These are phyloP conservation scores for Scolopax bukidnonensis DNA, from an alignment of 2,797 vertebrate species.

Conservation along the genomic window DNA sequence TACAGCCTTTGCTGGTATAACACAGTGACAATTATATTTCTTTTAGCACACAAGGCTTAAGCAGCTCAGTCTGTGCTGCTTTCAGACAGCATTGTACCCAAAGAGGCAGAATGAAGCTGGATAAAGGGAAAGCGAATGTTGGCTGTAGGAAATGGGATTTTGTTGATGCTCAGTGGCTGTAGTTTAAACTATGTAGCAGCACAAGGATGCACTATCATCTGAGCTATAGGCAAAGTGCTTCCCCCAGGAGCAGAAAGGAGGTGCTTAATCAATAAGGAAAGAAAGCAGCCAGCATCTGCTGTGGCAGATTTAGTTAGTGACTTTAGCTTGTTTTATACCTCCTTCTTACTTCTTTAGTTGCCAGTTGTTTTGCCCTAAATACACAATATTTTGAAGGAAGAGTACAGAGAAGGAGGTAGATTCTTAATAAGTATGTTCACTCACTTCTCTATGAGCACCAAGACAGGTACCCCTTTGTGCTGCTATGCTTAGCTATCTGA, in stretches of 20 bases:
- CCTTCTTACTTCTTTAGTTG: neutral
- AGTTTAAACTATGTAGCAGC: neutral
- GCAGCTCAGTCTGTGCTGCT: neutral
- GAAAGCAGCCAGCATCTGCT: neutral
- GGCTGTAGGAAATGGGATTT: neutral
- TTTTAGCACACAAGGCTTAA: neutral
- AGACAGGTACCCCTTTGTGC: neutral
- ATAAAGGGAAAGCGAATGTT: neutral
- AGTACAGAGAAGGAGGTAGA: neutral
- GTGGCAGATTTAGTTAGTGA: neutral
- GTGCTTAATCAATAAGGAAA: neutral
- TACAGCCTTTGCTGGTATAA: neutral
- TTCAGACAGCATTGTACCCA: accelerated
- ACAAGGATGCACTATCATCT: neutral
- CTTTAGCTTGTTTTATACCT: neutral
- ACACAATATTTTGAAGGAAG: neutral
- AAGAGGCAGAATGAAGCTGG: neutral
- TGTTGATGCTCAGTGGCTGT: neutral
- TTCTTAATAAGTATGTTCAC: neutral
- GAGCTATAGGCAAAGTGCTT: neutral
- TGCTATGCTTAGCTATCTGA: neutral
- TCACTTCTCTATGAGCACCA: accelerated
- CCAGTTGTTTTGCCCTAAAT: neutral
- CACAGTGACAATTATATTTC: neutral
- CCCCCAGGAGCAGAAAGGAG: neutral